Evolutionary conservation across 1,140 invertebrate species (phyloP), one percentile per base, ranked within the genome.

Genomic region (Mercenaria mercenaria): DNA sequence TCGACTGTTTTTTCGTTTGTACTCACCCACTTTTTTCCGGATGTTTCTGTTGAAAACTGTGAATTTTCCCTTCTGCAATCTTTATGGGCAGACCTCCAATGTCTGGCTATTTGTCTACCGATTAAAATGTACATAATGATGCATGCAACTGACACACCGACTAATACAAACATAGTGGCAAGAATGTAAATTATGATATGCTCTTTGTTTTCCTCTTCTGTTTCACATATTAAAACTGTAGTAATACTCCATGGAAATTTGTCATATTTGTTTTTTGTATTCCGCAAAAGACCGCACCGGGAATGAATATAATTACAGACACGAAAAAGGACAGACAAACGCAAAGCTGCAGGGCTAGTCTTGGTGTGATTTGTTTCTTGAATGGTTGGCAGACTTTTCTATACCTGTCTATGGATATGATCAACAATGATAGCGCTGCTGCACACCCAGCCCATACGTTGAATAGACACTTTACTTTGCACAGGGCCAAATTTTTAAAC

Each of bases 41-140:
- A 81, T 26, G 77, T 89, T 23, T 82, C 87, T 61, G 85, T 79
- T 8, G 85, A 79, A 26, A 50, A 87, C 4, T 87, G 72, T 0
- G 85, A 87, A 32, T 61, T 52, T 20, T 79, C 72, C 79, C 52
- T 77, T 8, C 1, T 32, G 10, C 72, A 87, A 67, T 87, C 85
- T 64, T 87, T 87, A 10, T 74, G 50, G 74, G 79, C 29, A 2
- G 87, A 69, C 4, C 87, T 69, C 80, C 88, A 83, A 34, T 89
- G 69, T 29, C 23, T 77, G 26, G 32, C 39, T 23, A 84, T 83
- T 61, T 83, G 80, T 50, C 34, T 72, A n/a, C 88, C 79, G 26
- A 89, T 83, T 32, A 81, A 56, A 20, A 84, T 76, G 50, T 89
- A 89, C 88, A 89, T 89, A 61, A 89, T 39, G 29, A 83, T 64